phyloP scores from a whole-genome alignment of 64 coral and sea anemone species.

The Catalaphyllia jardinei region DNA sequence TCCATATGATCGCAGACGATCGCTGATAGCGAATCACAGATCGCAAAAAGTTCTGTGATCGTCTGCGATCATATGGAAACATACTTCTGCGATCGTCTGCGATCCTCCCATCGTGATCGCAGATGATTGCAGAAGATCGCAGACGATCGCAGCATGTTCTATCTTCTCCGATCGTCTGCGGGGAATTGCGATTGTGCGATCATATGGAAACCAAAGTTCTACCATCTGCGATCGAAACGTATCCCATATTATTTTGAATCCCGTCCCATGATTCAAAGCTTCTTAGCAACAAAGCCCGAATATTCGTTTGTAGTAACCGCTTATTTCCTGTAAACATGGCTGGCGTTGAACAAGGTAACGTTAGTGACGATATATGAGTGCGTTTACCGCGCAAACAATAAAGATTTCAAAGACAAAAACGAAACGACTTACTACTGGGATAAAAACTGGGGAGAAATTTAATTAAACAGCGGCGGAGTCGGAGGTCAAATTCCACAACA shows the following conservation, averaged over 20 bases:
- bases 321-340: neutral
- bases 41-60: no score
- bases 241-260: neutral
- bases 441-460: slow-evolving; percentile 37
- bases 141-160: no score
- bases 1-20: no score
- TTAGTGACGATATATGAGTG: slow-evolving; percentile 12
- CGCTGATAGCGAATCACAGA: no score
- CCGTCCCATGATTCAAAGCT: neutral
- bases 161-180: no score
- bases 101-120: no score
- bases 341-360: neutral
- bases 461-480: neutral
- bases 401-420: slow-evolving; percentile 42
- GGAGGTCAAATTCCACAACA: slow-evolving; percentile 44
- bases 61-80: no score
- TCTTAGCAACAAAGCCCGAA: neutral
- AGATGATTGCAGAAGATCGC: no score
- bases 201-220: neutral
- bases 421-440: slow-evolving; percentile 17
- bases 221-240: neutral
- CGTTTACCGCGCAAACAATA: slow-evolving; percentile 15
- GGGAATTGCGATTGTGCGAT: no score
- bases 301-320: neutral
- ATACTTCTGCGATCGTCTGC: no score